Evolutionary conservation across 30 jellyfish, hydroid and myxozoan genomes (phyloP), one percentile per base, ranked within the genome.

Genomic region (Hydractinia echinata): DNA sequence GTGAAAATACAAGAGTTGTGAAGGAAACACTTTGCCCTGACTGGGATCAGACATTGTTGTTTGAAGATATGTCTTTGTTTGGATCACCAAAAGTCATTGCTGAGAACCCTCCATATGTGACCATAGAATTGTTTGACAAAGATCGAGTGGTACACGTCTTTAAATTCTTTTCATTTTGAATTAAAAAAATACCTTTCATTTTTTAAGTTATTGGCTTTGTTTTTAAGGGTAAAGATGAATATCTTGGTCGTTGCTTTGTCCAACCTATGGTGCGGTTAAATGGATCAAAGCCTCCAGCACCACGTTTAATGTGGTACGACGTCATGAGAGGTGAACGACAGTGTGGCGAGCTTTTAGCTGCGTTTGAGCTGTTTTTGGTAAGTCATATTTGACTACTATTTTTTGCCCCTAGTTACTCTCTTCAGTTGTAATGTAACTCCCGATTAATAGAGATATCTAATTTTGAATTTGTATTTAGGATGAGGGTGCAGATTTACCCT

Each of bases 401-500:
- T 64, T 9, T 64, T 3, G 9, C 39, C 16, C 8, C 8, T 13
- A 64, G 44, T 6, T 64, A 64, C 69, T 58, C 69, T 13, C 2
- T 11, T 58, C 1, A 13, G n/a, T 67, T 67, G 50, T 10, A 10
- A 21, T 13, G 50, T 11, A 67, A 15, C 21, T 67, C 3, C 14
- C 50, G 51, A 67, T 67, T 67, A 11, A 67, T 67, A 67, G 21
- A 67, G 50, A 10, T 1, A 67, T 13, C 51, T 21, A 0, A 11
- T 11, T 11, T 13, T 71, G 60, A 76, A 76, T 18, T 73, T 66
- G 8, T 60, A 6, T 67, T 85, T 11, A 92, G 98, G 98, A 92
- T 81, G 98, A 92, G 73, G 98, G 98, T 5, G 96, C 90, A 48
- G 98, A 92, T 81, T 77, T 92, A 54, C 98, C 98, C 51, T 92